Evolutionary conservation across 2,797 vertebrate species (phyloP).

Genomic region (Rhinogobio ventralis): DNA sequence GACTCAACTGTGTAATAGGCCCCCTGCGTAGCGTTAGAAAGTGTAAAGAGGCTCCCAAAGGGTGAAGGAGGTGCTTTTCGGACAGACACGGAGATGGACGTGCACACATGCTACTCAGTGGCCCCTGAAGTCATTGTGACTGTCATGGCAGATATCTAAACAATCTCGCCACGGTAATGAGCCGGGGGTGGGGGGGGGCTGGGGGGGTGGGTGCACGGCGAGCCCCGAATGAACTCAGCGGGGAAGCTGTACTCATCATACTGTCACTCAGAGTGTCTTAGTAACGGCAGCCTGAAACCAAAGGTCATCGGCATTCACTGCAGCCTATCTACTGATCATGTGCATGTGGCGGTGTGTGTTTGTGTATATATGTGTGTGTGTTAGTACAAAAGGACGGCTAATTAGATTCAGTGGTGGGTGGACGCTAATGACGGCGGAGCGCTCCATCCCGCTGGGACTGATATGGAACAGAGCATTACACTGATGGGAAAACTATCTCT

Average conservation of each 20-base stretch:
- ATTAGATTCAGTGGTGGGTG: constrained; percentile 61
- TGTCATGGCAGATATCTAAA: constrained; percentile 78
- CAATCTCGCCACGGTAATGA: constrained; percentile 78
- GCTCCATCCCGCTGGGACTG: constrained; percentile 59
- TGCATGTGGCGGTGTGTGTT: background rate
- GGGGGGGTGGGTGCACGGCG: constrained; percentile 57
- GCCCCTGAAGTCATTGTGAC: constrained; percentile 65
- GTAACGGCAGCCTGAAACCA: constrained; percentile 62
- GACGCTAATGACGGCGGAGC: constrained; percentile 60
- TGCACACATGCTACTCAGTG: constrained; percentile 54
- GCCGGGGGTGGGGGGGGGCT: too few species aligned
- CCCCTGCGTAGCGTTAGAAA: constrained; percentile 61
- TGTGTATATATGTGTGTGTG: constrained; percentile 50
- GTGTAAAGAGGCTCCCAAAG: constrained; percentile 66
- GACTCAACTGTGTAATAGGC: constrained; percentile 62
- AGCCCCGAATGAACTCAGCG: constrained; percentile 41
- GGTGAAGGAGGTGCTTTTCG: constrained; percentile 41
- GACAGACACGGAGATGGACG: constrained; percentile 36
- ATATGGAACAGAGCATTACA: constrained; percentile 72
- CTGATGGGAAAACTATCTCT: constrained; percentile 66
- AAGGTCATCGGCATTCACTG: constrained; percentile 44
- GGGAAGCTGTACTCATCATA: constrained; percentile 63
- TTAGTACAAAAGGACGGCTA: constrained; percentile 46
- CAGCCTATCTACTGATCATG: constrained; percentile 4
- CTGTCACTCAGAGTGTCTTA: constrained; percentile 69